A percentile compares a stretch with the other conserved stretches of the same genome.
Conservation (phyloP, 2,888 invertebrate species). For the Scaptomyza parva region DNA sequence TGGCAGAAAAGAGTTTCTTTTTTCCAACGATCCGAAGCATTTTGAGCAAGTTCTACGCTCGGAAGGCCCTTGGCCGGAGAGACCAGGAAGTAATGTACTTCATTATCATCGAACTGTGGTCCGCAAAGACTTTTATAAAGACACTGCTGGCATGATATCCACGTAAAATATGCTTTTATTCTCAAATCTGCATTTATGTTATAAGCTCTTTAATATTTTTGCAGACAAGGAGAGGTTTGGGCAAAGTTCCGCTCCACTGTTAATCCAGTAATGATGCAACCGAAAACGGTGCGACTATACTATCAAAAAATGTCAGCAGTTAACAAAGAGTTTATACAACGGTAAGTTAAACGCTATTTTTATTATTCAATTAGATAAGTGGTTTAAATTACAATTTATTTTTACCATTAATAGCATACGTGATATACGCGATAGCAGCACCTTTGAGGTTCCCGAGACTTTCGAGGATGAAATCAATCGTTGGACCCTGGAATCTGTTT, state of each 20-base stretch:
- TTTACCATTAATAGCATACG: constrained; percentile 42
- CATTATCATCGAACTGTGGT: constrained; percentile 82
- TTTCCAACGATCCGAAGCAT: constrained; percentile 86
- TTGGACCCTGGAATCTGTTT: constrained; percentile 87
- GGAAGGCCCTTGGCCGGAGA: constrained; percentile 85
- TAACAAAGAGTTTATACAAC: constrained; percentile 78
- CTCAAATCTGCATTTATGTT: too few species aligned
- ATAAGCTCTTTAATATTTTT: too few species aligned
- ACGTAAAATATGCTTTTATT: constrained; percentile 47
- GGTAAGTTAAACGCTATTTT: constrained; percentile 29
- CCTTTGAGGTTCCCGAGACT: constrained; percentile 83
- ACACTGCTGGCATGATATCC: constrained; percentile 65
- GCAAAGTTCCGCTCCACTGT: constrained; percentile 87
- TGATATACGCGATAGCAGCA: constrained; percentile 67
- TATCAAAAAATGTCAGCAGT: constrained; percentile 85
- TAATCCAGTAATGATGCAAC: constrained; percentile 88
- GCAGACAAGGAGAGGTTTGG: constrained; percentile 86
- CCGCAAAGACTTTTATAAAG: constrained; percentile 65
- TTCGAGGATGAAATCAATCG: constrained; percentile 86
- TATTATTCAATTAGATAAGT: rapidly evolving
- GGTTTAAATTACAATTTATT: neutral
- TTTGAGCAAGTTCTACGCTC: constrained; percentile 85
- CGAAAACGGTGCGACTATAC: constrained; percentile 86
- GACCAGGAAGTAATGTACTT: constrained; percentile 83
- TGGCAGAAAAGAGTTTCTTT: constrained; percentile 73